Percentiles rank a stretch among this genome's conserved stretches.
Evolutionary conservation across 2,113 vertebrate genomes (phyloP).

Genomic region (Neolamprologus sp.): DNA sequence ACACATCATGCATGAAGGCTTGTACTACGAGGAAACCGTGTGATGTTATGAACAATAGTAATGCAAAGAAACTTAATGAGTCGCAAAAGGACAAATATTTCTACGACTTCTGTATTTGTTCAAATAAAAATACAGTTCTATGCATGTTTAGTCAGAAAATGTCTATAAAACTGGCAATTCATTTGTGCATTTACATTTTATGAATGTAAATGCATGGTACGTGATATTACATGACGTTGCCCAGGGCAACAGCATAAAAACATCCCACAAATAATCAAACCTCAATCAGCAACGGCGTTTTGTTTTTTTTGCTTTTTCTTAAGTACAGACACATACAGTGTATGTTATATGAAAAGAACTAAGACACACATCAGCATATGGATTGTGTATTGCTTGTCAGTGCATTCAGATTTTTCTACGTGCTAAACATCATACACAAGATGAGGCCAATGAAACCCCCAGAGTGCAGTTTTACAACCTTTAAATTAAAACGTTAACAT

Average conservation of each 20-base stretch:
- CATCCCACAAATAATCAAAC: not conserved
- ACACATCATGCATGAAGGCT: not conserved
- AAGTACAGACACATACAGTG: not conserved
- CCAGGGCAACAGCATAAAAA: not conserved
- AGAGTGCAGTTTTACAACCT: not conserved
- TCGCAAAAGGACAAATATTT: not conserved
- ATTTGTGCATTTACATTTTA: not conserved
- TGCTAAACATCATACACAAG: not conserved
- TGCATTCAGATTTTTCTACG: not conserved
- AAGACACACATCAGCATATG: not conserved
- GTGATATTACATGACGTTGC: not conserved
- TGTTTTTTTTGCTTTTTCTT: not conserved
- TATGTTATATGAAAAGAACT: not conserved
- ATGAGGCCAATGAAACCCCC: not conserved
- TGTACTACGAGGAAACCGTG: not conserved
- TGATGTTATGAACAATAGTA: rapidly evolving
- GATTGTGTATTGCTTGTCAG: not conserved
- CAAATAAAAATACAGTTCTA: not conserved
- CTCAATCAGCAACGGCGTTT: rapidly evolving
- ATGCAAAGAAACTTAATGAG: not conserved
- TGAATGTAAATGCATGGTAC: not conserved
- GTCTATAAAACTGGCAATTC: not conserved
- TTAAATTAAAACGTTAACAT: not conserved
- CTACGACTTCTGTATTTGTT: not conserved
- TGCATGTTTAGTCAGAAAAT: not conserved